Evolutionary conservation across 2,797 vertebrate species (phyloP).

Genomic region (Myoxocephalus aenaeus): DNA sequence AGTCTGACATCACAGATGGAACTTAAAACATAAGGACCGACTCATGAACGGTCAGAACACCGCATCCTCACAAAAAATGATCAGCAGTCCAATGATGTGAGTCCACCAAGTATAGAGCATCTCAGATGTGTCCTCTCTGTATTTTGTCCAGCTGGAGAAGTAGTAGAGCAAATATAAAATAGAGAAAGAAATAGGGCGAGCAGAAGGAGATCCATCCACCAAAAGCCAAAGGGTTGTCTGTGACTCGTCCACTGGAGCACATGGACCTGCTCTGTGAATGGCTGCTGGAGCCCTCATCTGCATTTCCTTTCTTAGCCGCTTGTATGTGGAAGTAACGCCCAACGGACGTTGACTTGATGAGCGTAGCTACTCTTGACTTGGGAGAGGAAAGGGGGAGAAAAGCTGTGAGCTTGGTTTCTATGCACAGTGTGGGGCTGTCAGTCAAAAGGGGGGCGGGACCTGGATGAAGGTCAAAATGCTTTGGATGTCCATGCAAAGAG

Average conservation of each 20-base stretch:
- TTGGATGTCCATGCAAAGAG: constrained; percentile 35
- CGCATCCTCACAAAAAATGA: background rate
- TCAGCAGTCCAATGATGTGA: background rate
- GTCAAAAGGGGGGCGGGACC: constrained; percentile 1
- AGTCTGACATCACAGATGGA: background rate
- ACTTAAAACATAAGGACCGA: background rate
- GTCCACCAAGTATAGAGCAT: background rate
- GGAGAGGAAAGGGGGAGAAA: background rate
- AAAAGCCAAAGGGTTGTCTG: constrained; percentile 56
- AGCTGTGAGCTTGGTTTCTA: constrained; percentile 22
- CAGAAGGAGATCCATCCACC: constrained; percentile 29
- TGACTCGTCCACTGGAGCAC: constrained; percentile 72
- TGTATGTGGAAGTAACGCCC: constrained; percentile 92
- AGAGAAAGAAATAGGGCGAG: constrained; percentile 21
- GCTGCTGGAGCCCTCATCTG: constrained; percentile 88
- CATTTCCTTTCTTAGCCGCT: constrained; percentile 91
- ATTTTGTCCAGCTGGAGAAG: constrained; percentile 11
- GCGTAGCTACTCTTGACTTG: constrained; percentile 63
- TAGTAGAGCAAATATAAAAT: background rate
- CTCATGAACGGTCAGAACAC: background rate
- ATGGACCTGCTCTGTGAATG: constrained; percentile 87
- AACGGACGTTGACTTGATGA: constrained; percentile 84
- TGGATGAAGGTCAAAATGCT: constrained; percentile 54
- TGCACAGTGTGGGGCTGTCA: constrained; percentile 45
- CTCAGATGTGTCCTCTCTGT: background rate